Percentiles rank a stretch among this genome's conserved stretches.
Conservation (phyloP, 2,113 vertebrate species). For the Albula glossodonta region DNA sequence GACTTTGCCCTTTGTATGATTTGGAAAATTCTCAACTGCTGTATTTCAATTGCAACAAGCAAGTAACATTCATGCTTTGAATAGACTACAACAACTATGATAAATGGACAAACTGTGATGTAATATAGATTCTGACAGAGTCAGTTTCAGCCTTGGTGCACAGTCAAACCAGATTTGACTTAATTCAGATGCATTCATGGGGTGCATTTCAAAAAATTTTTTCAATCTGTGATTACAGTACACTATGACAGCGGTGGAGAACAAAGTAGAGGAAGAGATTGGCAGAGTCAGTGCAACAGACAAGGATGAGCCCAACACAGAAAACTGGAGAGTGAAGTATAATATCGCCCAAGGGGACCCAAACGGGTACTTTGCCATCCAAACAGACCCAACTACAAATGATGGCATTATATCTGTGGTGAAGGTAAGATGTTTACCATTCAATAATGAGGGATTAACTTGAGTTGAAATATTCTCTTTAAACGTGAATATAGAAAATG, state of each 20-base stretch:
- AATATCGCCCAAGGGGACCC: slow-evolving; percentile 77
- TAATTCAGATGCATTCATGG: background rate
- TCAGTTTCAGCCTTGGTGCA: background rate
- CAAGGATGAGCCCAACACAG: slow-evolving; percentile 78
- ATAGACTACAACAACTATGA: too few relatives aligned
- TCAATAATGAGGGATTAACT: background rate
- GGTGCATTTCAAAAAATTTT: background rate
- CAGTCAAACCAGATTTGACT: background rate
- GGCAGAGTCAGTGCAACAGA: slow-evolving; percentile 83
- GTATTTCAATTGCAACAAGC: too few relatives aligned
- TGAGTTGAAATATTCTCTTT: background rate
- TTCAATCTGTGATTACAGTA: slow-evolving; percentile 69
- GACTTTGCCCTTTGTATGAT: too few relatives aligned
- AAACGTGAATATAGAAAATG: too few relatives aligned
- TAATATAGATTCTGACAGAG: background rate
- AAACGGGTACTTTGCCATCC: slow-evolving; percentile 71
- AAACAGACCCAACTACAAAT: slow-evolving; percentile 83
- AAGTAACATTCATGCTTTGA: too few relatives aligned
- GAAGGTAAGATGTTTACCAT: slow-evolving; percentile 70
- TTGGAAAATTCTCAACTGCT: too few relatives aligned
- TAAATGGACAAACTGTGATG: background rate
- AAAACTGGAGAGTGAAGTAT: slow-evolving; percentile 86
- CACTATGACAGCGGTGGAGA: slow-evolving; percentile 76
- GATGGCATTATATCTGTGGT: slow-evolving; percentile 79
- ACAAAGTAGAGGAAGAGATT: slow-evolving; percentile 63